Evolutionary conservation across 2,888 invertebrate genomes (phyloP), one percentile per base, ranked within the genome.

Genomic region (Epinotia brunnichana): DNA sequence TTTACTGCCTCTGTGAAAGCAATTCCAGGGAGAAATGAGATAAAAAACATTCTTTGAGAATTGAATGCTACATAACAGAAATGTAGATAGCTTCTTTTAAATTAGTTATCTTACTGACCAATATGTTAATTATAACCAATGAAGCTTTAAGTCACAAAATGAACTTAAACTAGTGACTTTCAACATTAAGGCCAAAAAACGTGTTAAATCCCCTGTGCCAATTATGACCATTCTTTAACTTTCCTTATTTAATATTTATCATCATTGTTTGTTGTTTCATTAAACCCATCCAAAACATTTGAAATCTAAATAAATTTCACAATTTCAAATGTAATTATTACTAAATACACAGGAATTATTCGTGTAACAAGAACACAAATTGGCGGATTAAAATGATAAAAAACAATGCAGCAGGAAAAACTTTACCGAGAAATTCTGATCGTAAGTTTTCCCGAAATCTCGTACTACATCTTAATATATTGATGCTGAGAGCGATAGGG

Each of bases 401-500:
- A 48, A 48, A n/a, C 1, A 48, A 48, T 48, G 4, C 15, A 44
- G 44, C n/a, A n/a, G 13, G 13, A n/a, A 48, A 48, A 48, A 48
- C 4, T 5, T n/a, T 48, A 48, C n/a, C 15, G 9, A 35, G 48
- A 48, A n/a, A 35, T 35, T 48, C n/a, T 48, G 48, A 48, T 48
- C 48, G 44, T 4, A n/a, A n/a, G 44, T 1, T n/a, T 48, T 7
- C 48, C n/a, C 48, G n/a, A n/a, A 44, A 44, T 15, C 13, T 5
- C 44, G 44, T 44, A 4, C 13, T 48, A 48, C 48, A 1, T n/a
- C n/a, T 48, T 13, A 48, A 48, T 48, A 48, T 48, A 48, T 48
- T 48, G 56, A 24, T n/a, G 29, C 57, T 57, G 11, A 57, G 57
- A 21, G 11, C 54, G 60, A 29, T 63, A 63, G 54, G 56, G 56